These are phyloP conservation scores for Anoncus sp. DNA, from an alignment of 2,888 invertebrate genomes.

Conservation along the genomic window DNA sequence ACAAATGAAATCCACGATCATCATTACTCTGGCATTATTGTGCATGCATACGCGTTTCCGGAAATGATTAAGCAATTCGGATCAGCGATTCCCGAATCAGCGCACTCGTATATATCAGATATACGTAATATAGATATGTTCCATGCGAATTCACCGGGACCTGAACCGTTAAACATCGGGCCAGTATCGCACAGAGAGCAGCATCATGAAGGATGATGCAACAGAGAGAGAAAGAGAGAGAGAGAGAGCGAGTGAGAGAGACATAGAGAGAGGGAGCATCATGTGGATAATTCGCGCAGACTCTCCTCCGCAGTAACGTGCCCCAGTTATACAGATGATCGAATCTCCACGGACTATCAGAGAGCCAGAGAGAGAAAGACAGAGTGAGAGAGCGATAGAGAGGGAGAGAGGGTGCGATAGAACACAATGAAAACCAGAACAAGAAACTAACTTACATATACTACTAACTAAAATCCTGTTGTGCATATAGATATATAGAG, in stretches of 20 bases:
- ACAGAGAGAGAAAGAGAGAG: conserved; percentile 11
- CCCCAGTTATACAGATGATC: conserved; percentile 58
- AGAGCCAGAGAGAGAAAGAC: conserved; percentile 6
- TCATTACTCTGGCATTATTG: too few species aligned
- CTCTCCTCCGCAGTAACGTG: conserved; percentile 51
- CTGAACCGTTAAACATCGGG: conserved; percentile 42
- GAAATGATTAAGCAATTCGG: too few species aligned
- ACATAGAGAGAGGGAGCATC: conserved; percentile 17
- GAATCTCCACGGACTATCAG: conserved; percentile 41
- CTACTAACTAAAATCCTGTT: conserved; percentile 6
- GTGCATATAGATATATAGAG: conserved; percentile 4
- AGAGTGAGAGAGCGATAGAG: conserved; percentile 20
- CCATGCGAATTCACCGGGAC: conserved; percentile 25
- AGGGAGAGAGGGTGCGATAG: conserved; percentile 15
- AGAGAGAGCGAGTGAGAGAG: conserved; percentile 9
- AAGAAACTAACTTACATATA: conserved; percentile 22
- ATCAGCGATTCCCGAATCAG: too few species aligned
- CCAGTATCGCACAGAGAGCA: conserved; percentile 22
- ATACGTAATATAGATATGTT: too few species aligned
- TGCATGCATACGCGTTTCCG: too few species aligned
- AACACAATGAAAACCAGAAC: conserved; percentile 29
- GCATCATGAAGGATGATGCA: background rate
- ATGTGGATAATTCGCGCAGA: conserved; percentile 44
- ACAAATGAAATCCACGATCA: too few species aligned
- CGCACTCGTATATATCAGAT: too few species aligned